Evolutionary conservation across 2,888 invertebrate species (phyloP).

Genomic region (Cylindroiulus punctatus): DNA sequence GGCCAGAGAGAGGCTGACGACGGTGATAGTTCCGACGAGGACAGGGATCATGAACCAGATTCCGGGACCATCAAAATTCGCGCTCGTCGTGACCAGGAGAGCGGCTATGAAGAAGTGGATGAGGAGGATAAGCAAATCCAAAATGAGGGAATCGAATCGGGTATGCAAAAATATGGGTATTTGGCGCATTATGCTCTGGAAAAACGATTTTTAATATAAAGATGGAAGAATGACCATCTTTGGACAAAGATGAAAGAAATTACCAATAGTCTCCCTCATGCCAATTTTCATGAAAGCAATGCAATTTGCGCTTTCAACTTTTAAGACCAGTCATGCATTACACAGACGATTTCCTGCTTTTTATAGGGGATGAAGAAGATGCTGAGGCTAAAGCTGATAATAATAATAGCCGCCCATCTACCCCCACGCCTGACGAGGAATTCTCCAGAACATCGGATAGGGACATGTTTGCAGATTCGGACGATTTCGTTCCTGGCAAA

Average conservation of each 20-base stretch:
- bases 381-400: neutral
- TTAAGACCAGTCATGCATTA: neutral
- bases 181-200: too few relatives aligned
- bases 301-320: too few relatives aligned
- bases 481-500: slow-evolving; percentile 29
- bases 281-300: too few relatives aligned
- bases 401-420: neutral
- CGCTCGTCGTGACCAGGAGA: slow-evolving; percentile 55
- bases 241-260: too few relatives aligned
- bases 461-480: slow-evolving; percentile 53
- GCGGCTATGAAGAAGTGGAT: slow-evolving; percentile 56
- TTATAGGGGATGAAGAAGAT: neutral
- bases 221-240: too few relatives aligned
- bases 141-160: slow-evolving; percentile 59
- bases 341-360: neutral
- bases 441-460: neutral
- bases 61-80: slow-evolving; percentile 54
- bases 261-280: too few relatives aligned
- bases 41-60: slow-evolving; percentile 53
- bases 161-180: too few relatives aligned
- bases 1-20: slow-evolving; percentile 69
- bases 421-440: neutral
- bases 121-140: slow-evolving; percentile 59
- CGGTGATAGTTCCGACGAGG: slow-evolving; percentile 63
- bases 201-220: too few relatives aligned